These are phyloP conservation scores for Lampropteryx suffumata DNA, from an alignment of 2,888 invertebrate species.

Conservation along the genomic window DNA sequence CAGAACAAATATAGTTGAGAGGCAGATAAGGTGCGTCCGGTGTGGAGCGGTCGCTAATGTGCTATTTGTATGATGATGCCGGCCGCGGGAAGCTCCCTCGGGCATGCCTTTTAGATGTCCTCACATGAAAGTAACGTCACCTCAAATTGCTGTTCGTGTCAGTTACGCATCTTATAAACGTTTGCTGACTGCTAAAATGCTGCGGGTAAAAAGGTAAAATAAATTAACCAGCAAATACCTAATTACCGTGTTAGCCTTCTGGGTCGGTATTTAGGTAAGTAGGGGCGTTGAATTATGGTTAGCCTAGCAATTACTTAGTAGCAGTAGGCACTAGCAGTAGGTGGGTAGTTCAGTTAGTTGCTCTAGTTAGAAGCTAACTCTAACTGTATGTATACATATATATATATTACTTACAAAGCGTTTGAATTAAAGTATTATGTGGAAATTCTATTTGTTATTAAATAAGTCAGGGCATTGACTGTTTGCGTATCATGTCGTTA, in stretches of 20 bases:
- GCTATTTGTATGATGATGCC: conserved; percentile 81
- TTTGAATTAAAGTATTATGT: too few species aligned
- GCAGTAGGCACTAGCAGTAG: too few species aligned
- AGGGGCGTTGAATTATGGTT: too few species aligned
- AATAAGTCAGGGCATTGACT: neutral
- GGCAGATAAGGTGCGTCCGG: conserved; percentile 79
- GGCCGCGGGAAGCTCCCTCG: conserved; percentile 37
- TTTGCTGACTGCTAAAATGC: conserved; percentile 24
- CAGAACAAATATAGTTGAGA: conserved; percentile 80
- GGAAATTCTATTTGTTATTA: too few species aligned
- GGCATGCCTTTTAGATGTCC: conserved; percentile 48
- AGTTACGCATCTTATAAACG: conserved; percentile 33
- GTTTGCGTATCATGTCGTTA: neutral
- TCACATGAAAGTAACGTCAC: conserved; percentile 45
- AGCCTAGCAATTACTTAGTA: too few species aligned
- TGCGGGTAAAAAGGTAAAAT: conserved; percentile 22
- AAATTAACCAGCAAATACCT: conserved; percentile 3
- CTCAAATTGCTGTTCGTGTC: conserved; percentile 35
- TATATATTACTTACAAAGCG: too few species aligned
- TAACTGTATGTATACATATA: too few species aligned
- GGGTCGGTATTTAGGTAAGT: too few species aligned
- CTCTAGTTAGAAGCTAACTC: too few species aligned
- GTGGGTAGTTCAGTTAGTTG: too few species aligned
- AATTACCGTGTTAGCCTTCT: neutral
- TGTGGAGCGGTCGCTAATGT: conserved; percentile 67